phyloP scores from a whole-genome alignment of 2,888 invertebrate species.

The Netelia melanura region DNA sequence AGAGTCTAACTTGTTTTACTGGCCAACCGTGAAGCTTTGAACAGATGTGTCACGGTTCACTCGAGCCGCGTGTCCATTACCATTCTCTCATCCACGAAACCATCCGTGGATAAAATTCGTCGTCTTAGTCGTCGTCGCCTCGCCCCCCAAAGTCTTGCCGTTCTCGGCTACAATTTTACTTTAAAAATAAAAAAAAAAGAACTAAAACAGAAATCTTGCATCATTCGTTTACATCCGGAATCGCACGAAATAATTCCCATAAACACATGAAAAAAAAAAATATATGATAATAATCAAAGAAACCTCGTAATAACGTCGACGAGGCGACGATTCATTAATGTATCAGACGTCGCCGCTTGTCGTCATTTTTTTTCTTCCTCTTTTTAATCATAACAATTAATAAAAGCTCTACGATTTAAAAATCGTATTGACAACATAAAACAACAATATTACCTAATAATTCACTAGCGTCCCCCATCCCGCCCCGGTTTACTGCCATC shows the following conservation, averaged over 20 bases:
- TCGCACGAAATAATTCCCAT: conserved; percentile 55
- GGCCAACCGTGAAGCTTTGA: conserved; percentile 81
- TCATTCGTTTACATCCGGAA: conserved; percentile 48
- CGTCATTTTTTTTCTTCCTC: conserved; percentile 32
- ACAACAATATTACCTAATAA: conserved; percentile 82
- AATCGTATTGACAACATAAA: conserved; percentile 80
- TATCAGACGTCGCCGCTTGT: conserved; percentile 56
- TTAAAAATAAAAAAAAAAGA: conserved; percentile 55
- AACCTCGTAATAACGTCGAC: conserved; percentile 55
- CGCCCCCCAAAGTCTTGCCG: conserved; percentile 7
- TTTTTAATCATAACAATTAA: conserved; percentile 78
- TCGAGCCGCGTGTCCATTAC: conserved; percentile 73
- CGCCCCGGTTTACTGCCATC: conserved; percentile 5
- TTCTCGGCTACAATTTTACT: conserved; percentile 42
- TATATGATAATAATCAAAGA: conserved; percentile 54
- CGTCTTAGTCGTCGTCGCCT: conserved; percentile 26
- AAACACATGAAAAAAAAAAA: conserved; percentile 52
- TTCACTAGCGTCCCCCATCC: conserved; percentile 74
- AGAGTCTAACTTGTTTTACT: conserved; percentile 80
- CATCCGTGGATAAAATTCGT: conserved; percentile 19
- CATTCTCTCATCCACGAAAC: conserved; percentile 40
- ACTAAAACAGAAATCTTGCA: conserved; percentile 24
- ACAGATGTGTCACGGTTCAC: conserved; percentile 70
- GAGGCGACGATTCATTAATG: conserved; percentile 55
- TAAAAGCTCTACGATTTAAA: conserved; percentile 78